phyloP scores from a whole-genome alignment of 2,888 invertebrate genomes.

The Stratiomys singularior region DNA sequence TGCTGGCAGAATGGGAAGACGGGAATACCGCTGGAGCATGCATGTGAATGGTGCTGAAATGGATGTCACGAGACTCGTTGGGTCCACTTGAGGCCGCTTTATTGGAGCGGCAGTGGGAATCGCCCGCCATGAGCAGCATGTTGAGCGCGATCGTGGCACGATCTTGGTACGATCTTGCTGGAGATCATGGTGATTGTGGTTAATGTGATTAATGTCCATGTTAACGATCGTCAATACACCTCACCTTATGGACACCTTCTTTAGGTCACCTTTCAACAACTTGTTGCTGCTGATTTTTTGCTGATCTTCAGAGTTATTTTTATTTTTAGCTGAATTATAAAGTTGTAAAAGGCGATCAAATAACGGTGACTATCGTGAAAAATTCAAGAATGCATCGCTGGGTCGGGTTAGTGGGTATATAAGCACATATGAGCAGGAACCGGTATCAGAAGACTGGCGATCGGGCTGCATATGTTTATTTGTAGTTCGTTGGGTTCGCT shows the following conservation, averaged over 20 bases:
- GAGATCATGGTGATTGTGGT: neutral
- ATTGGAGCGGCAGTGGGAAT: neutral
- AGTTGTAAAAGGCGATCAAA: constrained; percentile 27
- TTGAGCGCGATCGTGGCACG: neutral
- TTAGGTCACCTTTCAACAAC: constrained; percentile 5
- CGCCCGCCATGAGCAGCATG: neutral
- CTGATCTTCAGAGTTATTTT: neutral
- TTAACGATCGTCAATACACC: neutral
- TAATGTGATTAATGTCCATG: neutral
- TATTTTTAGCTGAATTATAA: constrained; percentile 6
- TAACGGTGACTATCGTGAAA: constrained; percentile 1
- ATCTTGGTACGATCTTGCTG: neutral
- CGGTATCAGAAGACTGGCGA: neutral
- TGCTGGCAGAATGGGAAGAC: constrained; percentile 8
- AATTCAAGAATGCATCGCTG: constrained; percentile 14
- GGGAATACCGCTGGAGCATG: neutral
- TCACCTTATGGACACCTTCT: constrained; percentile 3
- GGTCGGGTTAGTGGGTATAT: neutral
- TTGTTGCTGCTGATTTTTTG: neutral
- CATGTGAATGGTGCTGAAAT: too few species aligned
- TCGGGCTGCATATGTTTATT: neutral
- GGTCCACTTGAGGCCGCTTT: neutral
- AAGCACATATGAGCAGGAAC: neutral
- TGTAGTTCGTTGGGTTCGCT: neutral
- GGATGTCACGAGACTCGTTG: constrained; percentile 33